Percentiles rank a stretch among this genome's conserved stretches.
Evolutionary conservation across 53 echinoderm and acorn worm species (phyloP).

Genomic region (Paracentrotus lividus): DNA sequence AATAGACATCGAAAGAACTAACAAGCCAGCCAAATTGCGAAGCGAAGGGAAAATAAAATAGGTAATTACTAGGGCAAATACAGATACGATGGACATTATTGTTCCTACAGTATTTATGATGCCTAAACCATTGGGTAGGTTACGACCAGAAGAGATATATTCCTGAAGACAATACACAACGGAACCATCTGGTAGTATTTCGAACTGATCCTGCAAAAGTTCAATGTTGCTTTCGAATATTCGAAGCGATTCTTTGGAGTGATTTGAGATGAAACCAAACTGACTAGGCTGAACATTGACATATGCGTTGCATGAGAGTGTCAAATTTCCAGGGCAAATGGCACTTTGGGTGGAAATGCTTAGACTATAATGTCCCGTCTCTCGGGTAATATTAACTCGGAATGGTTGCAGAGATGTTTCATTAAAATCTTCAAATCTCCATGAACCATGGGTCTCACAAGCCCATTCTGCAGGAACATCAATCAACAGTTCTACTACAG

Average conservation of each 20-base stretch:
- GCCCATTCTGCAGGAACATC: constrained; percentile 50
- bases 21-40: constrained; percentile 28
- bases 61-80: background rate
- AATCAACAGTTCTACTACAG: background rate
- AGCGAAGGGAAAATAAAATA: constrained; percentile 30
- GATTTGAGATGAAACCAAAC: constrained; percentile 6
- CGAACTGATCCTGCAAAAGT: background rate
- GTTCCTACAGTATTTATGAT: background rate
- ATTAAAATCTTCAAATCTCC: background rate
- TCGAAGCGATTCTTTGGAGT: background rate
- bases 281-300: background rate
- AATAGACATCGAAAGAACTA: background rate
- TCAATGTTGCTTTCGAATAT: background rate
- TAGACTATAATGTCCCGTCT: background rate
- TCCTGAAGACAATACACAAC: constrained; percentile 5
- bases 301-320: constrained; percentile 11
- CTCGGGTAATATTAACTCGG: background rate
- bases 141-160: background rate
- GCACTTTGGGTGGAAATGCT: background rate
- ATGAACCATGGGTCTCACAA: constrained; percentile 2
- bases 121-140: background rate
- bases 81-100: background rate
- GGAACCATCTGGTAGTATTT: constrained; percentile 10
- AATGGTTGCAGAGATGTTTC: constrained; percentile 1
- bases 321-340: background rate